Evolutionary conservation across 2,113 vertebrate genomes (phyloP), one percentile per base, ranked within the genome.

Genomic region (Himantopus leucocephalus): DNA sequence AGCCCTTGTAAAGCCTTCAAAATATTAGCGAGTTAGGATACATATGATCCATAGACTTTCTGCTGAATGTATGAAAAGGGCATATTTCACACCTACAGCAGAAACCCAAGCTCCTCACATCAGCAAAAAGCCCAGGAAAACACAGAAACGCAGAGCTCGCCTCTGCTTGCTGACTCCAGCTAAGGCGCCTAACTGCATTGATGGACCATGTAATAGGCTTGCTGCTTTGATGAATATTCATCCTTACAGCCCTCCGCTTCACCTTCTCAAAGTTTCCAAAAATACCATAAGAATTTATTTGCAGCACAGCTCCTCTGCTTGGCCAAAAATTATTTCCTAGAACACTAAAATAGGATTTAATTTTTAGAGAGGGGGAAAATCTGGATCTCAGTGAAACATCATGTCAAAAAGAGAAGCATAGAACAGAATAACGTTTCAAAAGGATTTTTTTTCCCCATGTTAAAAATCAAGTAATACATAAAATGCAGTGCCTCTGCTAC

Each of bases 61-160:
- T 91, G 86, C 89, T 94, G 84, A 94, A 92, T 34, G 39, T 78
- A 91, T 27, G 64, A 91, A 92, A 96, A 94, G 48, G 15, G 16
- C 2, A 3, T 64, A 87, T 95, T 96, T 92, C 86, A 92, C 89
- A 72, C 43, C 68, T 85, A 48, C 56, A 94, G 91, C 73, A 95
- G 93, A 95, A 97, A 94, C 12, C 8, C 52, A 78, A 84, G 73
- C 70, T 91, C 79, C 67, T 78, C 68, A 47, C 80, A 78, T 87
- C 86, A 95, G 93, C 94, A 95, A 89, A 94, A 92, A 60, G 32
- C n/a, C 62, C 60, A 78, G 77, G 56, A 91, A 92, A 87, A 78
- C 73, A 68, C 37, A 52, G 37, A 92, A 89, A 67, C 0, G 0
- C 64, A 81, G 66, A 95, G 60, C 73, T 74, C 66, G 64, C 73